A percentile compares a stretch with the other conserved stretches of the same genome.
Conservation (phyloP, 2,113 vertebrate genomes). For the Neolamprologus caudopunctatus region DNA sequence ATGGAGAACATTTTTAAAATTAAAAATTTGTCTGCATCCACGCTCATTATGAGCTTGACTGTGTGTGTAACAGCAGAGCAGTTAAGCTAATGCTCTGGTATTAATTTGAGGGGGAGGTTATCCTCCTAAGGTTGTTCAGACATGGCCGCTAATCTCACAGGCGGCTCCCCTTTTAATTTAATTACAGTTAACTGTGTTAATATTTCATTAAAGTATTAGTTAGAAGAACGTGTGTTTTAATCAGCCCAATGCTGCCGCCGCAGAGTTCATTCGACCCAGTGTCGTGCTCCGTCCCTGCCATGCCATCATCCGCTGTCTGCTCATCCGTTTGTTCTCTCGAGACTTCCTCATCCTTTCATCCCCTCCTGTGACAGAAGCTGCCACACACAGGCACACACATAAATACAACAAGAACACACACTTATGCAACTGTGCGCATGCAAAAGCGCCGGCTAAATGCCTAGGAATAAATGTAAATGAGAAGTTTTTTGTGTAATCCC, state of each 20-base stretch:
- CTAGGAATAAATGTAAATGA: slow-evolving; percentile 37
- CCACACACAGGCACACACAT: neutral
- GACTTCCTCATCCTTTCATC: slow-evolving; percentile 58
- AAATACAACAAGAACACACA: neutral
- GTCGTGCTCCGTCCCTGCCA: slow-evolving; percentile 23
- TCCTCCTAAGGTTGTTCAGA: slow-evolving; percentile 49
- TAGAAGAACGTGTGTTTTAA: slow-evolving; percentile 55
- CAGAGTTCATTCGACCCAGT: neutral
- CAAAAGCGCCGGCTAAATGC: slow-evolving; percentile 5
- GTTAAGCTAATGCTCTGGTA: slow-evolving; percentile 37
- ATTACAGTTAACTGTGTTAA: slow-evolving; percentile 68
- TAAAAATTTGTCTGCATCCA: neutral
- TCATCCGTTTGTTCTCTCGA: slow-evolving; percentile 49
- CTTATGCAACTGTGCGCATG: neutral
- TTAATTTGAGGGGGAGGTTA: slow-evolving; percentile 50
- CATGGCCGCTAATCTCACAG: slow-evolving; percentile 49
- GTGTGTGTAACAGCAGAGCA: slow-evolving; percentile 5
- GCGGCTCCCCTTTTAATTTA: slow-evolving; percentile 65
- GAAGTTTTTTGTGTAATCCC: slow-evolving; percentile 21
- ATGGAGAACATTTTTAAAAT: neutral
- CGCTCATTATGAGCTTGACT: neutral
- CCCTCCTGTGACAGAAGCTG: slow-evolving; percentile 43
- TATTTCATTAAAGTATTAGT: slow-evolving; percentile 70
- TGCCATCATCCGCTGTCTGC: slow-evolving; percentile 40
- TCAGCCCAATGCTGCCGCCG: neutral